Evolutionary conservation across 2,888 invertebrate species (phyloP), one percentile per base, ranked within the genome.

Genomic region (Dichetophora obliterata): DNA sequence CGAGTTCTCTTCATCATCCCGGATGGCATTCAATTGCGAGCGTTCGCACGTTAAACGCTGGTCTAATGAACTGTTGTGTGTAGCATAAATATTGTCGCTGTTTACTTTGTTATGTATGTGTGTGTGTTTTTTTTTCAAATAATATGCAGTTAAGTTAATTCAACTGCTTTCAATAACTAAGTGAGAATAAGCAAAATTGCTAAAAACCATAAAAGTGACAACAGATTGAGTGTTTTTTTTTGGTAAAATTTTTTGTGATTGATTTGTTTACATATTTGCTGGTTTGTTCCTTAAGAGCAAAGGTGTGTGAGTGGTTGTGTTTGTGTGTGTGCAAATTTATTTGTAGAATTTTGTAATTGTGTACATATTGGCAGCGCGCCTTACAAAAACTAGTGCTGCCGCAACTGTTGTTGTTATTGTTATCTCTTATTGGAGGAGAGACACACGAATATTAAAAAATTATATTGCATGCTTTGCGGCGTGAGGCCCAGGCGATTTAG

Each of bases 1-100:
- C 57, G n/a, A 59, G 11, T 22, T 27, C 24, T 24, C 24, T 27
- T 59, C 8, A 22, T 24, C 68, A 77, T 79, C 82, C 82, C 82
- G 82, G 81, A 80, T 82, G 76, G 78, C 77, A 80, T 81, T 81
- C 79, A 78, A 76, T 80, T 79, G 82, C 79, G 79, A 81, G 81
- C 76, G 79, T 77, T 79, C 82, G 81, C 80, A 80, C 79, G 79
- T 63, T 31, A n/a, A 31, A n/a, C n/a, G 34, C 16, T 59, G 24
- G 9, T 43, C 31, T n/a, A n/a, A n/a, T n/a, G n/a, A n/a, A n/a
- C 50, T 34, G 3, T 27, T n/a, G 68, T 22, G 50, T 73, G 76
- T 61, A 43, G 9, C n/a, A 65, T 52, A 66, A 61, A 69, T 9
- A 52, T 54, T 50, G 54, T 75, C 50, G 27, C 54, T 68, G 61